Conservation (phyloP, 1,140 invertebrate species). For the Araneus ventricosus region DNA sequence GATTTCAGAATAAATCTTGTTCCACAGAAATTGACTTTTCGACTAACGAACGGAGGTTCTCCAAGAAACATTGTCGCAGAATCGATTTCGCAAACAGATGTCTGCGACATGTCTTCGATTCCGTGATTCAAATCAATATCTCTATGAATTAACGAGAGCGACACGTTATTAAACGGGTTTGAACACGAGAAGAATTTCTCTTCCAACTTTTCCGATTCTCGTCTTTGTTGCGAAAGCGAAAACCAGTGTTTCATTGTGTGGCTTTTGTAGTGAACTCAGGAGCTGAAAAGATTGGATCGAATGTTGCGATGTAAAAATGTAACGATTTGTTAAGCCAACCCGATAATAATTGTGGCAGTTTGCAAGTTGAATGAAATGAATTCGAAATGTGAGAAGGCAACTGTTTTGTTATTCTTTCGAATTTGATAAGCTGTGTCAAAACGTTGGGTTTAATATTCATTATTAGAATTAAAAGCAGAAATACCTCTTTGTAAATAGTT, state of each 20-base stretch:
- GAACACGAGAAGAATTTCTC: neutral
- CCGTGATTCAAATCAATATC: conserved; percentile 5
- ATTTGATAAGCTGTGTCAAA: too few species aligned
- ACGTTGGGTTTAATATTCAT: too few species aligned
- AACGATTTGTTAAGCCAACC: neutral
- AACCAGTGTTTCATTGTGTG: neutral
- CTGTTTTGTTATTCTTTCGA: neutral
- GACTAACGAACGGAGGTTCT: neutral
- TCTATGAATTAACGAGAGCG: neutral
- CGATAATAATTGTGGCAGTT: neutral
- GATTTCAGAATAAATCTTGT: neutral
- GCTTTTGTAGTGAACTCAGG: neutral
- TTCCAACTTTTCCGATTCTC: neutral
- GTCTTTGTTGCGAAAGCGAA: neutral
- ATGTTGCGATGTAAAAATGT: neutral
- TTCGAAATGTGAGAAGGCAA: neutral
- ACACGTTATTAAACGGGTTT: neutral
- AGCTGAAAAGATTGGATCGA: neutral
- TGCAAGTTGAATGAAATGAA: neutral
- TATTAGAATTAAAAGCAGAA: too few species aligned
- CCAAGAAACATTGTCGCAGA: neutral
- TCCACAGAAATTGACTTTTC: neutral
- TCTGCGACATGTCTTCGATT: neutral
- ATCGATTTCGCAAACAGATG: conserved; percentile 29
- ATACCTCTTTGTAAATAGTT: too few species aligned